Evolutionary conservation across 1,140 invertebrate species (phyloP).

Genomic region (Euura saliciscinereae): DNA sequence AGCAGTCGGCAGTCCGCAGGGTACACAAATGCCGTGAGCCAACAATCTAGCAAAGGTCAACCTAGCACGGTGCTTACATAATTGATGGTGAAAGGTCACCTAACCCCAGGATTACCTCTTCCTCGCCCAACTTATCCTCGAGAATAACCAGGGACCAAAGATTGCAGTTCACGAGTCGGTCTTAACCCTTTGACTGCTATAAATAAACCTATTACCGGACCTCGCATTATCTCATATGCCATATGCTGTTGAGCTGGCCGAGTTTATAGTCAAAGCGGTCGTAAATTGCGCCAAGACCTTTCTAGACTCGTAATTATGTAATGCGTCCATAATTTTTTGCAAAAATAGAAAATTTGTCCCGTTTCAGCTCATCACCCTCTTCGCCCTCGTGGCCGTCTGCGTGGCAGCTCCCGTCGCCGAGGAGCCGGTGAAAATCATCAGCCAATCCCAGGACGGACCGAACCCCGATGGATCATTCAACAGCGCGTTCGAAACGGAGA

Average conservation of each 20-base stretch:
- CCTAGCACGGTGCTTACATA: neutral
- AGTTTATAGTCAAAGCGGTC: too few species aligned
- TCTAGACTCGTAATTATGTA: too few species aligned
- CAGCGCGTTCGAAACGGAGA: conserved; percentile 59
- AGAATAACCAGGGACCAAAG: too few species aligned
- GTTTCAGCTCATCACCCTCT: neutral
- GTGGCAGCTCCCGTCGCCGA: neutral
- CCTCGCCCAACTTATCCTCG: neutral
- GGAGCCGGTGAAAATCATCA: neutral
- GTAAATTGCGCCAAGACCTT: too few species aligned
- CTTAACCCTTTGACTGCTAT: too few species aligned
- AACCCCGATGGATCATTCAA: conserved; percentile 39
- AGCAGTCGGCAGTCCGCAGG: neutral
- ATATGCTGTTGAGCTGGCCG: too few species aligned
- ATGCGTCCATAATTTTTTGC: too few species aligned
- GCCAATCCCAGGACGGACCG: conserved; percentile 27
- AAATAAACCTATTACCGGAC: too few species aligned
- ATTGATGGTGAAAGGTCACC: neutral
- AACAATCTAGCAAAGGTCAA: neutral
- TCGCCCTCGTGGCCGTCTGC: conserved; percentile 2
- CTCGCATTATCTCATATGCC: too few species aligned
- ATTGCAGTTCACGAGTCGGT: too few species aligned
- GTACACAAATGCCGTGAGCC: neutral
- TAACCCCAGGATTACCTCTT: neutral
- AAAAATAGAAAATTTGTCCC: neutral